Conservation (phyloP, 1,140 invertebrate genomes). For the Heliothis virescens region DNA sequence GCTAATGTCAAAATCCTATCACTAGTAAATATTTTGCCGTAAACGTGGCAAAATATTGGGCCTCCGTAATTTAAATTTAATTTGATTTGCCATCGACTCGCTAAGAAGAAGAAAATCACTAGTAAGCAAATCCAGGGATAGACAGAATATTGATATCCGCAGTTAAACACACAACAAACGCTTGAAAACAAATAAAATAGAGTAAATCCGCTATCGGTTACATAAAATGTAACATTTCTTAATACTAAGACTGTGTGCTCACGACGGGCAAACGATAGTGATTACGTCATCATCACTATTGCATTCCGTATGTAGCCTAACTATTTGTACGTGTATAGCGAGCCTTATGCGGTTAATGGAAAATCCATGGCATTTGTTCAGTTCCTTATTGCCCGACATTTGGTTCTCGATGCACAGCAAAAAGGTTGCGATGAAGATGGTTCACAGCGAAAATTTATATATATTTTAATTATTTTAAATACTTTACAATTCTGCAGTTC, state of each 20-base stretch:
- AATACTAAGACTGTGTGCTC: constrained; percentile 20
- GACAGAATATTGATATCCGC: no score
- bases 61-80: no score
- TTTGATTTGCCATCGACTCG: no score
- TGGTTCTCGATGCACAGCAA: not conserved
- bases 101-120: no score
- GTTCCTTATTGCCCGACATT: constrained; percentile 29
- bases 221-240: constrained; percentile 31
- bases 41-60: no score
- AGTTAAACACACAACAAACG: no score
- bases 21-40: no score
- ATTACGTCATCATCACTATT: constrained; percentile 29
- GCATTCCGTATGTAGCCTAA: constrained; percentile 24
- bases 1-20: no score
- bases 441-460: not conserved
- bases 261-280: constrained; percentile 8
- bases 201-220: constrained; percentile 18
- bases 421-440: not conserved
- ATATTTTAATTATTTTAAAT: no score
- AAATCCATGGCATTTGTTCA: constrained; percentile 14
- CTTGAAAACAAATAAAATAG: not conserved
- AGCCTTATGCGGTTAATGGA: constrained; percentile 2
- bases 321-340: constrained; percentile 1
- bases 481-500: no score
- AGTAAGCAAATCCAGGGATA: no score